Evolutionary conservation across 2,797 vertebrate genomes (phyloP), one percentile per base, ranked within the genome.

Genomic region (Micrastur ruficollis): DNA sequence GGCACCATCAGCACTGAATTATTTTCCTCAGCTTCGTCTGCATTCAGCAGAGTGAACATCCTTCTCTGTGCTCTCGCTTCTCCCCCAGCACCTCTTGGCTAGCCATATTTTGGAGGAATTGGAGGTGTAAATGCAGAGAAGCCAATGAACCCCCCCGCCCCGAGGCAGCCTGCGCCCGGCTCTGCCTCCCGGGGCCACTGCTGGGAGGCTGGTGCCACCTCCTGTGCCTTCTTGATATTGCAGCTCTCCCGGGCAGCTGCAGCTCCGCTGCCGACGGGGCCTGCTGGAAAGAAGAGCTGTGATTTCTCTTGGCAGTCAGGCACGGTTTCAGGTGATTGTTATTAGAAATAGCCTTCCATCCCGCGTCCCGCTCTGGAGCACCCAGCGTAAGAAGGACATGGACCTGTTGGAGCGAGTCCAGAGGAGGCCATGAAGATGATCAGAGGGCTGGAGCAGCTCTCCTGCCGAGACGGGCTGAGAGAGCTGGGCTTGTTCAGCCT

Each of bases 201-300:
- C 61, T 58, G 75, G 66, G 82, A 12, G 14, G 49, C 34, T 96
- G 89, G 93, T 75, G 92, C 94, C 95, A 83, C 72, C 96, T 90
- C 47, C 88, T 53, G 97, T 5, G 20, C 58, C 4, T 32, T 6
- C 20, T 8, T 6, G 59, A 20, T 8, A 68, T 42, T 89, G 94
- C 91, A 79, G 88, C 62, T 53, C 65, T 21, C 4, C 55, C 3
- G 36, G 36, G 36, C 36, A 8, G 36, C 36, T 36, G 36, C 36
- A 36, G 36, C 36, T 36, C 36, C 9, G 36, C 61, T 52, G 49
- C 56, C 6, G 81, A 11, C 21, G 49, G 23, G 14, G 46, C 52
- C n/a, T 9, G 40, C 53, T 31, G 78, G 18, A 14, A 8, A 12
- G 49, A 8, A 46, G 26, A 7, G 8, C 66, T 25, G n/a, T 4